Evolutionary conservation across 1,140 invertebrate species (phyloP).

Genomic region (Drosophila nigrodunni): DNA sequence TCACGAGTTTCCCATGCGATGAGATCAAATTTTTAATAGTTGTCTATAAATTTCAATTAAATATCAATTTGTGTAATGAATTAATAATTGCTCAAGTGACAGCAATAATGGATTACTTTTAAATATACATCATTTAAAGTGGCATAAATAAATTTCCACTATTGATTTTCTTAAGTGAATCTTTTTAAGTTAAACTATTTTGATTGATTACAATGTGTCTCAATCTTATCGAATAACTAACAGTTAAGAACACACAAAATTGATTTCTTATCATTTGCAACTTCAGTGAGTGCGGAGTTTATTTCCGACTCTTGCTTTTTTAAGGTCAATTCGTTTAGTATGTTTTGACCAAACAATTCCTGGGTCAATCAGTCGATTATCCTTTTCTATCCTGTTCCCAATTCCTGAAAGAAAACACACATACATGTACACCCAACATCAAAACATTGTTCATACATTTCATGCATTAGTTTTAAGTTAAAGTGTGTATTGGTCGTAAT

Average conservation of each 20-base stretch:
- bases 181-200: neutral
- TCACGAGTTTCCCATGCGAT: constrained; percentile 12
- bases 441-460: constrained; percentile 79
- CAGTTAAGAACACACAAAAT: neutral
- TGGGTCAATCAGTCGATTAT: constrained; percentile 36
- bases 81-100: constrained; percentile 6
- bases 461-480: constrained; percentile 76
- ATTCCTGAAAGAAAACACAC: constrained; percentile 6
- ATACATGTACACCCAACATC: constrained; percentile 58
- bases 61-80: neutral
- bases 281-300: no score
- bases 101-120: neutral
- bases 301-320: neutral
- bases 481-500: constrained; percentile 39
- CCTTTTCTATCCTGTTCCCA: neutral
- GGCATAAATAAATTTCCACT: neutral
- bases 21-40: neutral
- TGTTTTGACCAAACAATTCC: no score
- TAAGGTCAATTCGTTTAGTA: neutral
- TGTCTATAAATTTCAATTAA: neutral
- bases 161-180: no score
- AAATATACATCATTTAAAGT: neutral
- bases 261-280: constrained; percentile 17
- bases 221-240: no score
- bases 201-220: neutral